A percentile compares a stretch with the other conserved stretches of the same genome.
Conservation (phyloP, 2,113 vertebrate genomes). For the Microcebus murinus region DNA sequence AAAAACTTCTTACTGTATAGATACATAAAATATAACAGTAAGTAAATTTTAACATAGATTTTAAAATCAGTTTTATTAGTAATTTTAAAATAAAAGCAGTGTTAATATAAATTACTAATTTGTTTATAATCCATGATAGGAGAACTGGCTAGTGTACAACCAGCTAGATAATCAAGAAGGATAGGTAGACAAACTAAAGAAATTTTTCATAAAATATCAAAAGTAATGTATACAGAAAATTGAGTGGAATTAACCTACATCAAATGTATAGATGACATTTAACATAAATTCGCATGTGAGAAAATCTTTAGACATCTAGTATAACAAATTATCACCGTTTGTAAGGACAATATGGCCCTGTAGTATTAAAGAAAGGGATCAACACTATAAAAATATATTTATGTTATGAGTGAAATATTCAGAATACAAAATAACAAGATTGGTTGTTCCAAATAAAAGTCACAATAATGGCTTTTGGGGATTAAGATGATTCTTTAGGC, state of each 20-base stretch:
- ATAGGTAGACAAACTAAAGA: not conserved
- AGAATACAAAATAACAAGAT: not conserved
- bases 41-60: not conserved
- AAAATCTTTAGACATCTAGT: not conserved
- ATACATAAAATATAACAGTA: not conserved
- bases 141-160: not conserved
- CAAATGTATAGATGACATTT: not conserved
- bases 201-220: not conserved
- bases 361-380: not conserved
- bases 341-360: not conserved
- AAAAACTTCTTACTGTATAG: not conserved
- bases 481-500: not conserved
- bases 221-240: not conserved
- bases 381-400: not conserved
- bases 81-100: not conserved
- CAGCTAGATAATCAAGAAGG: not conserved
- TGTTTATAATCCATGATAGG: not conserved
- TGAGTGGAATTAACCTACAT: not conserved
- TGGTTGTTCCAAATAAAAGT: not conserved
- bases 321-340: not conserved
- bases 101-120: not conserved
- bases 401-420: slow-evolving; percentile 10
- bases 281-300: not conserved
- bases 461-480: not conserved
- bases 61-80: slow-evolving; percentile 3